Evolutionary conservation across 2,888 invertebrate genomes (phyloP).

Genomic region (Netelia fuscicornis): DNA sequence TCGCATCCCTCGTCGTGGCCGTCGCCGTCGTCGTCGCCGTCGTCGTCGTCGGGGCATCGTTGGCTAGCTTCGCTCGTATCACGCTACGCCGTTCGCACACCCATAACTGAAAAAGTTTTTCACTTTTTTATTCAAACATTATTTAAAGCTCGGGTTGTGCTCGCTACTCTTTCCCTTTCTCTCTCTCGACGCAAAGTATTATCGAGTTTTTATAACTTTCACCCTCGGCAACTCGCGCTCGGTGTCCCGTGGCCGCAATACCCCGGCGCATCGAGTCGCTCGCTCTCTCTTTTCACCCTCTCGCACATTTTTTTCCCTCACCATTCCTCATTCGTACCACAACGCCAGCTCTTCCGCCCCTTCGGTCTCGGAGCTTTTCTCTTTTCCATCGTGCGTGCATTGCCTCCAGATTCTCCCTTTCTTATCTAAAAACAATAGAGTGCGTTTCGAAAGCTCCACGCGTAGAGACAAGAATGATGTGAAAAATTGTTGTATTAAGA

Average conservation of each 20-base stretch:
- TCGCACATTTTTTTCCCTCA: not conserved
- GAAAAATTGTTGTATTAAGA: not conserved
- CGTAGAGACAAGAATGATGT: not conserved
- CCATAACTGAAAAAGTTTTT: slow-evolving; percentile 72
- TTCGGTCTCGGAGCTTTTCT: not conserved
- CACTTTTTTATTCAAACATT: slow-evolving; percentile 73
- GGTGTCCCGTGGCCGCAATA: slow-evolving; percentile 49
- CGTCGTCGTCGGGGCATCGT: not conserved
- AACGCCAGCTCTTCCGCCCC: not conserved
- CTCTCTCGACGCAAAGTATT: slow-evolving; percentile 62
- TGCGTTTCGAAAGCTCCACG: slow-evolving; percentile 1
- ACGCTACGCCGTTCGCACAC: slow-evolving; percentile 51
- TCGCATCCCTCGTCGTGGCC: slow-evolving; percentile 16
- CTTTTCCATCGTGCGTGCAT: slow-evolving; percentile 22
- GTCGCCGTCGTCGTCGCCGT: not conserved
- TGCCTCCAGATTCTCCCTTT: slow-evolving; percentile 9
- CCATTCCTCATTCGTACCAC: not conserved
- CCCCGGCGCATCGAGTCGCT: slow-evolving; percentile 47
- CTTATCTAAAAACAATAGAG: slow-evolving; percentile 57
- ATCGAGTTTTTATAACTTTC: slow-evolving; percentile 68
- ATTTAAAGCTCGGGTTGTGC: slow-evolving; percentile 69
- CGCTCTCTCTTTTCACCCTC: slow-evolving; percentile 1
- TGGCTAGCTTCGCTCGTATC: slow-evolving; percentile 46
- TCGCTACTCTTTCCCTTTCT: slow-evolving; percentile 26
- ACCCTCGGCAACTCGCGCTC: slow-evolving; percentile 32